phyloP scores from a whole-genome alignment of 2,888 invertebrate species.

The Augiades crinisus region DNA sequence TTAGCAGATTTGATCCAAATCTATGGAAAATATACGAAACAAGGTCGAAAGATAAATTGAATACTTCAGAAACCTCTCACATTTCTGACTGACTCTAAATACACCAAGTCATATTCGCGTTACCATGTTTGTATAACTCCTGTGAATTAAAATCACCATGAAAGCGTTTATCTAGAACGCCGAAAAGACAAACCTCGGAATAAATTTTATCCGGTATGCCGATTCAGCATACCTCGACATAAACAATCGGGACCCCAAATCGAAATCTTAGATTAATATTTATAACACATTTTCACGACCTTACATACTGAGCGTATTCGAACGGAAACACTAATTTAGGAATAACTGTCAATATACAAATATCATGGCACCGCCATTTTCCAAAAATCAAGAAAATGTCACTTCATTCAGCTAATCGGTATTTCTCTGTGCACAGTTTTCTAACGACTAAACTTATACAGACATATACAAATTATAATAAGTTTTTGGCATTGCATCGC shows the following conservation, averaged over 20 bases:
- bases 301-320: not conserved
- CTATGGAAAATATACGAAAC: too few relatives aligned
- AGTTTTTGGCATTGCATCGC: conserved; percentile 61
- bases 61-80: too few relatives aligned
- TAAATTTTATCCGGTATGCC: too few relatives aligned
- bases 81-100: too few relatives aligned
- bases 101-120: too few relatives aligned
- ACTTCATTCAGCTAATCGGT: conserved; percentile 44
- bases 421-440: conserved; percentile 66
- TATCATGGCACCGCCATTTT: conserved; percentile 10
- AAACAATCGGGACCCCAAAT: not conserved
- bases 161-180: not conserved
- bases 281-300: not conserved
- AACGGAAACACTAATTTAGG: conserved; percentile 2
- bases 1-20: too few relatives aligned
- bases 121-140: too few relatives aligned
- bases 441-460: conserved; percentile 47
- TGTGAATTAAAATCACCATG: too few relatives aligned
- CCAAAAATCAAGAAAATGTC: conserved; percentile 2
- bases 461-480: conserved; percentile 45
- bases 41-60: too few relatives aligned
- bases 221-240: too few relatives aligned
- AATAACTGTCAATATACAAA: conserved; percentile 5
- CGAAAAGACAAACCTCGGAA: too few relatives aligned
- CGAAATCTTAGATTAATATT: not conserved